Conservation (phyloP, 1,140 invertebrate species). For the Littorina saxatilis region DNA sequence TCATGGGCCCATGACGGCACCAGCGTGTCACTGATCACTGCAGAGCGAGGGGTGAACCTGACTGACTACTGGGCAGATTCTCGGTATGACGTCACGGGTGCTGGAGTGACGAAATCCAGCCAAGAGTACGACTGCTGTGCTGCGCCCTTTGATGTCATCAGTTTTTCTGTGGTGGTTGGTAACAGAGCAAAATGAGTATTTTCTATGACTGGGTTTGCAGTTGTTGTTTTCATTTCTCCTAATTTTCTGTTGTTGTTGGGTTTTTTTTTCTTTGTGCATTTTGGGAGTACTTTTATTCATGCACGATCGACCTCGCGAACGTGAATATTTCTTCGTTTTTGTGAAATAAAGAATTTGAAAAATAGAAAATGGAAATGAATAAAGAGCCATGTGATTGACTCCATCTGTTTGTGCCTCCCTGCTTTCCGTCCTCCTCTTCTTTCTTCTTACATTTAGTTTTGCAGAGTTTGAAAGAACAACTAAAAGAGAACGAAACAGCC, state of each 20-base stretch:
- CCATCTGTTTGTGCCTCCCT: no score
- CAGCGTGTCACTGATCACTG: background rate
- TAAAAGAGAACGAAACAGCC: no score
- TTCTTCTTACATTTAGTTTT: no score
- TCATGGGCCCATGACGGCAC: background rate
- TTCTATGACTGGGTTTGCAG: background rate
- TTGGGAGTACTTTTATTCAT: no score
- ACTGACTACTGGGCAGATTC: background rate
- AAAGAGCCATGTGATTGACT: no score
- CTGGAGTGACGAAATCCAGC: background rate
- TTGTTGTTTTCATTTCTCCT: background rate
- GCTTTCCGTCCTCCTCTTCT: no score
- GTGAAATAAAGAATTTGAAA: no score
- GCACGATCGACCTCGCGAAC: no score
- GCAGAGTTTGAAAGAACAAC: no score
- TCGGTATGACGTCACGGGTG: background rate
- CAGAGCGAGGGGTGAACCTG: background rate
- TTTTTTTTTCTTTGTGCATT: no score
- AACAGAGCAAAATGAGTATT: background rate
- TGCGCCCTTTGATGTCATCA: background rate
- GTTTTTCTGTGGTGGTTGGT: background rate
- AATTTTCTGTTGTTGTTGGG: background rate
- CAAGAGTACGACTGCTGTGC: background rate
- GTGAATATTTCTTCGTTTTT: no score
- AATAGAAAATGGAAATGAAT: no score